Evolutionary conservation across 2,888 invertebrate genomes (phyloP), one percentile per base, ranked within the genome.

Genomic region (Lasioglossum pauxillum): DNA sequence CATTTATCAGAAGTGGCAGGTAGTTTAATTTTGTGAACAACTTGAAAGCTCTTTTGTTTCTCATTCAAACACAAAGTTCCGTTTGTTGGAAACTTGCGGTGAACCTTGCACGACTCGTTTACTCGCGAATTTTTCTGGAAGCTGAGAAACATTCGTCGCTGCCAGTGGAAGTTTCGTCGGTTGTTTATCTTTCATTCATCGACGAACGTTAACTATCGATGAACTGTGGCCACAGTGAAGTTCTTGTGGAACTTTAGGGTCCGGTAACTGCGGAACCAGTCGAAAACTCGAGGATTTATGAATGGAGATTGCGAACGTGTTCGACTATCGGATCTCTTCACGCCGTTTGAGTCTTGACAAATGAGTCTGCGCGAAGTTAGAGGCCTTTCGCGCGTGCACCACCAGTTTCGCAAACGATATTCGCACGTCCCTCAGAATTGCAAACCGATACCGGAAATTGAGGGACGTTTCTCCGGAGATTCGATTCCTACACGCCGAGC

Each of bases 211-310:
- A 78, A 73, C 31, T 35, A 38, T 69, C 69, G 69, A 69, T 69
- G 38, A 46, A 72, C 27, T 16, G 46, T 27, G 72, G 12, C 27
- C 41, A 14, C 71, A 5, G 44, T 14, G 44, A 71, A 44, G 41
- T 71, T 71, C 16, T 12, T 0, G 5, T 19, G 27, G 71, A 23
- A 69, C 38, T 69, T 38, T 2, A 19, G 16, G 31, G 60, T 12
- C 57, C 57, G 57, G n/a, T 12, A 60, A 60, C 27, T 27, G 12
- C 14, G 60, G 60, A 27, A 27, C 60, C 60, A n/a, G 60, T 19
- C 64, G 64, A 67, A 67, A 67, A 67, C 64, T 67, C 64, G 64
- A 19, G 64, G 31, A 67, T 67, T 67, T 67, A 67, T 31, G 64
- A 67, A 67, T 16, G 35, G 60, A 27, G 27, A n/a, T 3, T 14